Evolutionary conservation across 2,888 invertebrate genomes (phyloP).

Genomic region (Xestia ashworthii): DNA sequence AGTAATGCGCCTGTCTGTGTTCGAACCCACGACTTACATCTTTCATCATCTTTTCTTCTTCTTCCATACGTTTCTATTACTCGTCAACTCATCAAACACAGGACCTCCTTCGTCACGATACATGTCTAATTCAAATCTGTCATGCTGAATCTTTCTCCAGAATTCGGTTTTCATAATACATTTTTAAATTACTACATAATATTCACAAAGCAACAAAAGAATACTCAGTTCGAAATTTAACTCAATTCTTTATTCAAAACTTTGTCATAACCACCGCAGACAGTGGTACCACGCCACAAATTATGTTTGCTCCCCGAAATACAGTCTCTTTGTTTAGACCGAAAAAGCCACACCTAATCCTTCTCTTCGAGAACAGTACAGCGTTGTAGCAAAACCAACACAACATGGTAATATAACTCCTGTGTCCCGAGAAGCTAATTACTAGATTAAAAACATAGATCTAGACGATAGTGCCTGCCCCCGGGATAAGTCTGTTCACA

Average conservation of each 20-base stretch:
- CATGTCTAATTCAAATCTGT: background rate
- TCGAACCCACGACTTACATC: too few species aligned
- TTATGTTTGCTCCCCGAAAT: conserved; percentile 34
- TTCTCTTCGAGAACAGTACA: conserved; percentile 39
- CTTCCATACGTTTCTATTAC: too few species aligned
- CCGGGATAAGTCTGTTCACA: conserved; percentile 65
- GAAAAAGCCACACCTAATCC: conserved; percentile 45
- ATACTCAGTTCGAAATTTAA: background rate
- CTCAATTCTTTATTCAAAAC: conserved; percentile 22
- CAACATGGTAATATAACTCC: conserved; percentile 60
- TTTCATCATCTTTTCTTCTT: too few species aligned
- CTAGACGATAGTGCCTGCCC: conserved; percentile 63
- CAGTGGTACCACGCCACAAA: conserved; percentile 29
- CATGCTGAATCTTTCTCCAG: background rate
- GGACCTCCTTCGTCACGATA: background rate
- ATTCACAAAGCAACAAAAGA: background rate
- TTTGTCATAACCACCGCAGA: background rate
- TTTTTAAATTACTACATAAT: background rate
- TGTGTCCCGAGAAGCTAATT: conserved; percentile 70
- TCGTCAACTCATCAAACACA: too few species aligned
- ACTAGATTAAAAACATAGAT: conserved; percentile 76
- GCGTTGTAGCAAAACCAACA: conserved; percentile 41
- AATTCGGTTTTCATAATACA: too few species aligned
- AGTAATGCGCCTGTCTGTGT: too few species aligned
- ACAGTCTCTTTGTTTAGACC: conserved; percentile 37